Percentiles rank a stretch among this genome's conserved stretches.
Conservation (phyloP, 2,797 vertebrate species). For the Arctocebus calabarensis region DNA sequence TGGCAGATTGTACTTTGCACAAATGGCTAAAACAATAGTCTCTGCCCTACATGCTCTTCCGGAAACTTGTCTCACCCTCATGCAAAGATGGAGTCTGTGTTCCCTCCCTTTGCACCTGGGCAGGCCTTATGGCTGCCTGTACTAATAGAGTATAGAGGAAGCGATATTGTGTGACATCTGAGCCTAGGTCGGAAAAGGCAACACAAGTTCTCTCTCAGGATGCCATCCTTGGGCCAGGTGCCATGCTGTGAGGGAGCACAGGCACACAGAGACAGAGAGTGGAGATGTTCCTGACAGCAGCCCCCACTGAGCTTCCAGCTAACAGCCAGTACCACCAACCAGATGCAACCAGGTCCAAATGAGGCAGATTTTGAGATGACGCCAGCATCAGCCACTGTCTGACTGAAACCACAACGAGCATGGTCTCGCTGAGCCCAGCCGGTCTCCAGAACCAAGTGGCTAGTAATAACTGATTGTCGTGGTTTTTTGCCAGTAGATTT, state of each 20-base stretch:
- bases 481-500: conserved; percentile 2
- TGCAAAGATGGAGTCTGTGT: neutral
- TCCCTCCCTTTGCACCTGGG: neutral
- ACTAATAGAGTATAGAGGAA: neutral
- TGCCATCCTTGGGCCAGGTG: neutral
- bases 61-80: neutral
- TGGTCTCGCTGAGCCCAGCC: neutral
- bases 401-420: neutral
- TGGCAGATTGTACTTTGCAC: conserved; percentile 68
- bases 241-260: neutral
- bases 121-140: neutral
- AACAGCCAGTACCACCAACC: neutral
- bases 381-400: neutral
- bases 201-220: neutral
- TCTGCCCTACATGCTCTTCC: conserved; percentile 27
- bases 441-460: neutral
- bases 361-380: neutral
- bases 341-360: neutral
- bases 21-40: conserved; percentile 75
- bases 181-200: neutral
- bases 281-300: neutral
- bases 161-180: neutral
- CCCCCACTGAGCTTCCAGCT: neutral
- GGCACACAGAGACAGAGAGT: neutral
- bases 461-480: neutral